These are phyloP conservation scores for Lutjanus campechanus DNA, from an alignment of 2,797 vertebrate species.

Conservation along the genomic window DNA sequence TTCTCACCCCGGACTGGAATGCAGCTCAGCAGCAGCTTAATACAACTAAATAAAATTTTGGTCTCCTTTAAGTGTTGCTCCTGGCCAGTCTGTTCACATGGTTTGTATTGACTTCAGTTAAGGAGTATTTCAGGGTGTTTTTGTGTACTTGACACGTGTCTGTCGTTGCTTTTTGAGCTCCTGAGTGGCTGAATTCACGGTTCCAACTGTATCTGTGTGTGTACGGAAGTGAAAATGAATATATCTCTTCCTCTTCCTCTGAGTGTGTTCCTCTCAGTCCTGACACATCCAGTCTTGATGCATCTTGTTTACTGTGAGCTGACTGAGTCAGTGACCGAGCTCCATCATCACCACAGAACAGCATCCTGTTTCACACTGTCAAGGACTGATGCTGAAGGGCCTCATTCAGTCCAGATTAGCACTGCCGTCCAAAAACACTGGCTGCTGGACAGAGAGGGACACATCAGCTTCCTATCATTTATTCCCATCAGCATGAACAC, in stretches of 20 bases:
- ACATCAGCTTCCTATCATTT: background rate
- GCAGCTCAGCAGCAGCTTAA: no score
- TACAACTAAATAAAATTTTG: no score
- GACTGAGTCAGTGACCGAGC: background rate
- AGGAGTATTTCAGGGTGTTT: no score
- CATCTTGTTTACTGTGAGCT: no score
- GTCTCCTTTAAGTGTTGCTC: no score
- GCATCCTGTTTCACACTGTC: slow-evolving; percentile 25
- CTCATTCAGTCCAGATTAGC: background rate
- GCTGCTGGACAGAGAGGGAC: slow-evolving; percentile 11
- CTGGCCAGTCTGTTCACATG: no score
- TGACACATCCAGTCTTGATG: background rate
- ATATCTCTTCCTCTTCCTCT: no score
- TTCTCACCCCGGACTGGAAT: no score
- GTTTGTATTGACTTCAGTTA: no score
- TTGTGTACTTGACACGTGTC: background rate
- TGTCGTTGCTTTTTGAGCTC: background rate
- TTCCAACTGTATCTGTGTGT: background rate
- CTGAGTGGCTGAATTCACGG: slow-evolving; percentile 6
- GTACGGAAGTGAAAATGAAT: background rate
- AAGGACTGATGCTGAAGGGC: slow-evolving; percentile 23
- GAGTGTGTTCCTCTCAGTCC: slow-evolving; percentile 19
- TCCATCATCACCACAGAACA: background rate
- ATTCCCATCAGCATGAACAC: background rate
- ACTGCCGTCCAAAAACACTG: background rate